Percentiles rank a stretch among this genome's conserved stretches.
Conservation (phyloP, 2,888 invertebrate genomes). For the Apeira syringaria region DNA sequence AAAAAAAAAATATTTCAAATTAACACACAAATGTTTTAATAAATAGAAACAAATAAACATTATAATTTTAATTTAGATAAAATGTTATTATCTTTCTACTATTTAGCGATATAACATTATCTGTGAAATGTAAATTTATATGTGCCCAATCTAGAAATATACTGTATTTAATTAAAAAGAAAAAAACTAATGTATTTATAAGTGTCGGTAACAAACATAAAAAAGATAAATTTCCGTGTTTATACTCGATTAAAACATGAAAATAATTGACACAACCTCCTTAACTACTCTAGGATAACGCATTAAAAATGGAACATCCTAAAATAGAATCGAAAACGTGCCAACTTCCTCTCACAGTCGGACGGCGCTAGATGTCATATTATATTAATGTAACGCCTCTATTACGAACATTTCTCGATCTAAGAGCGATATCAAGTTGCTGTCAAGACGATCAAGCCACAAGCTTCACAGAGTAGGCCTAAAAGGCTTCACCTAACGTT, state of each 20-base stretch:
- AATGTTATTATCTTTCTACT: too few species aligned
- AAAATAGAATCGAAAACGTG: slow-evolving; percentile 78
- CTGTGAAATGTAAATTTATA: too few species aligned
- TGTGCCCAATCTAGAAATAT: too few species aligned
- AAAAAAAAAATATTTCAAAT: too few species aligned
- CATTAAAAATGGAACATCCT: slow-evolving; percentile 71
- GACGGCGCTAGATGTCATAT: slow-evolving; percentile 45
- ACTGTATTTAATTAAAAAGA: too few species aligned
- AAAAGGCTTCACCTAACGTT: slow-evolving; percentile 2
- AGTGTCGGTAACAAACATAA: too few species aligned
- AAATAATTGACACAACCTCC: slow-evolving; percentile 13
- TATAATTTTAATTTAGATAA: too few species aligned
- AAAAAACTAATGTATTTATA: too few species aligned
- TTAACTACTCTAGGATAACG: slow-evolving; percentile 32
- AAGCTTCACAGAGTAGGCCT: neutral
- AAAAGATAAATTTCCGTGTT: slow-evolving; percentile 14
- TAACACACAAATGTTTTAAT: too few species aligned
- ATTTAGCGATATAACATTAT: too few species aligned
- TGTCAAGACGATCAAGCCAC: slow-evolving; percentile 5
- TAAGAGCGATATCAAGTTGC: slow-evolving; percentile 26
- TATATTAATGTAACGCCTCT: slow-evolving; percentile 49
- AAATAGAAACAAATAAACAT: too few species aligned
- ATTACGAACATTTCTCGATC: slow-evolving; percentile 30
- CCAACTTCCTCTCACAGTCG: slow-evolving; percentile 45
- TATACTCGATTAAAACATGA: slow-evolving; percentile 4